Evolutionary conservation across 2,797 vertebrate species (phyloP).

Genomic region (Esox masquinongy): DNA sequence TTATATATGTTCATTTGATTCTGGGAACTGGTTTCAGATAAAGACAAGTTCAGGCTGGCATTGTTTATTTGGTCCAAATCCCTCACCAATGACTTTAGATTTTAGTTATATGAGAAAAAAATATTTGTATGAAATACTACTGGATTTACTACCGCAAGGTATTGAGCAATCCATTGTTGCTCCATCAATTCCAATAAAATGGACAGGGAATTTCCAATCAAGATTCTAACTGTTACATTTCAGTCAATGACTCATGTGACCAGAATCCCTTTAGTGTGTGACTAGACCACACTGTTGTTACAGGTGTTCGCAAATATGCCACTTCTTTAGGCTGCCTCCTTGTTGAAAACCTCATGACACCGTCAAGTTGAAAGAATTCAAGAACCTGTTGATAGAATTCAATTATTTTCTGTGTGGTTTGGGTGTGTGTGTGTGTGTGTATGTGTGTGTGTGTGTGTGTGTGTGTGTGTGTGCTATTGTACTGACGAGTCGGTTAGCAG

Average conservation of each 20-base stretch:
- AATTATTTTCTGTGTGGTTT: not conserved
- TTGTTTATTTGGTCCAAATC: slow-evolving; percentile 10
- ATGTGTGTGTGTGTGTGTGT: slow-evolving; percentile 30
- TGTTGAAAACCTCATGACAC: not conserved
- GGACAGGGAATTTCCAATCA: slow-evolving; percentile 63
- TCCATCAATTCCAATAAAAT: slow-evolving; percentile 37
- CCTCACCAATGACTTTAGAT: slow-evolving; percentile 22
- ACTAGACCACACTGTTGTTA: slow-evolving; percentile 37
- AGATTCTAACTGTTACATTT: slow-evolving; percentile 52
- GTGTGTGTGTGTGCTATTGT: slow-evolving; percentile 3
- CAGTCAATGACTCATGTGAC: slow-evolving; percentile 59
- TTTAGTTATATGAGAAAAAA: slow-evolving; percentile 14
- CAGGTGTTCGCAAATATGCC: not conserved
- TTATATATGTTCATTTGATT: slow-evolving; percentile 22
- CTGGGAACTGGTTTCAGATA: slow-evolving; percentile 17
- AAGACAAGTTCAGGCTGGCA: not conserved
- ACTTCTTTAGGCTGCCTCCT: not conserved
- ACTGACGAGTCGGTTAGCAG: not conserved
- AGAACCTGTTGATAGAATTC: not conserved
- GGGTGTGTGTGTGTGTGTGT: not conserved
- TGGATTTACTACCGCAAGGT: slow-evolving; percentile 16
- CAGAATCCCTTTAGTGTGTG: slow-evolving; percentile 35
- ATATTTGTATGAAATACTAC: slow-evolving; percentile 6
- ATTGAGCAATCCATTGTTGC: slow-evolving; percentile 43
- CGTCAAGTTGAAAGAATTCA: not conserved